A percentile compares a stretch with the other conserved stretches of the same genome.
Evolutionary conservation across 2,113 vertebrate species (phyloP).

Genomic region (Apodemus speciosus): DNA sequence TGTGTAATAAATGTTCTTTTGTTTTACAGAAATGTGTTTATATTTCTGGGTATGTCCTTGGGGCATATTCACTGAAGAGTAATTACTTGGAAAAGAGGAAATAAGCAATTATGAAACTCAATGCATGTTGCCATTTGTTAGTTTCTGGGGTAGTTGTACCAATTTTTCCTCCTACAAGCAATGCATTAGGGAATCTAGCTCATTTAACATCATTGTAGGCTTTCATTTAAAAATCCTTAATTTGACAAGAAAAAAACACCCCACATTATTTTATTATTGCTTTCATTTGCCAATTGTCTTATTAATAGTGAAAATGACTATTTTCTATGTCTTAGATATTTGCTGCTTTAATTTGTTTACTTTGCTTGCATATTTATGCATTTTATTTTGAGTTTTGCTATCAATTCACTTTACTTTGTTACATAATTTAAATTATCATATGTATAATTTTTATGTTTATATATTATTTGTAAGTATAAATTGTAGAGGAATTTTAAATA

Average conservation of each 20-base stretch:
- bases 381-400: constrained; percentile 49
- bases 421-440: neutral
- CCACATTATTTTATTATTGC: neutral
- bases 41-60: constrained; percentile 58
- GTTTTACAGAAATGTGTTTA: constrained; percentile 37
- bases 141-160: neutral
- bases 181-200: neutral
- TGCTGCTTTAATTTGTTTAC: constrained; percentile 11
- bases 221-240: constrained; percentile 48
- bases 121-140: constrained; percentile 19
- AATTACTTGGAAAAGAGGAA: constrained; percentile 61
- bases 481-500: neutral
- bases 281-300: constrained; percentile 49
- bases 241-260: neutral
- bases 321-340: constrained; percentile 46
- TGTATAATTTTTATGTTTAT: neutral
- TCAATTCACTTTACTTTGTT: constrained; percentile 25
- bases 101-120: constrained; percentile 44
- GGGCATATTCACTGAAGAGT: constrained; percentile 52
- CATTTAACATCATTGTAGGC: neutral
- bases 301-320: constrained; percentile 27
- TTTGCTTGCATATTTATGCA: constrained; percentile 16
- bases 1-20: constrained; percentile 26
- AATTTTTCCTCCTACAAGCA: neutral
- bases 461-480: neutral